Percentiles rank a stretch among this genome's conserved stretches.
Evolutionary conservation across 2,113 vertebrate species (phyloP).

Genomic region (Gila orcuttii): DNA sequence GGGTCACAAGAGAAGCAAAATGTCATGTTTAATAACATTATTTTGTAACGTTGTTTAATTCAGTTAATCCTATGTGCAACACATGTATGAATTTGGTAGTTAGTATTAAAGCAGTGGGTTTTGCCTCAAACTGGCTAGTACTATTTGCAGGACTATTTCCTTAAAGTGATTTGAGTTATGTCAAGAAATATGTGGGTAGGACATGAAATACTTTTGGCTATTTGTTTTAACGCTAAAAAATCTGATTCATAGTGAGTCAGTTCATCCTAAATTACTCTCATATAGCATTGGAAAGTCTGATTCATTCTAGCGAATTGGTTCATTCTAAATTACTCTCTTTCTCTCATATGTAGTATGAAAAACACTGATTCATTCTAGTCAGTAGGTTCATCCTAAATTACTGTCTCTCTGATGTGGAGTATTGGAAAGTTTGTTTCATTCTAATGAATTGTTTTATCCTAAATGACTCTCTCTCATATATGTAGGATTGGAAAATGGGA

Average conservation of each 20-base stretch:
- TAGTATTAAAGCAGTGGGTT: neutral
- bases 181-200: neutral
- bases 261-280: neutral
- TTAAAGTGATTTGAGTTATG: neutral
- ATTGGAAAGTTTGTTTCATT: neutral
- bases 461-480: neutral
- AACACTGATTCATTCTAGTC: neutral
- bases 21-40: neutral
- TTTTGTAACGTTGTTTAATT: neutral
- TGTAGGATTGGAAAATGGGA: neutral
- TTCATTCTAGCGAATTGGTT: neutral
- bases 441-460: neutral
- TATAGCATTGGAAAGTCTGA: neutral
- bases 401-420: neutral
- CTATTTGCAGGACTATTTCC: neutral
- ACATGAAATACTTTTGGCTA: neutral
- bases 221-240: neutral
- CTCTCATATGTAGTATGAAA: neutral
- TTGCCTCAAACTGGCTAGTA: neutral
- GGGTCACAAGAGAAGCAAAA: constrained; percentile 16
- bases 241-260: neutral
- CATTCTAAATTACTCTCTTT: neutral
- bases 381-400: neutral
- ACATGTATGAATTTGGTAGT: neutral
- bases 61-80: neutral